These are phyloP conservation scores for human (Homo sapiens) DNA, from an alignment of 2,113 vertebrate genomes.

Conservation along the genomic window DNA sequence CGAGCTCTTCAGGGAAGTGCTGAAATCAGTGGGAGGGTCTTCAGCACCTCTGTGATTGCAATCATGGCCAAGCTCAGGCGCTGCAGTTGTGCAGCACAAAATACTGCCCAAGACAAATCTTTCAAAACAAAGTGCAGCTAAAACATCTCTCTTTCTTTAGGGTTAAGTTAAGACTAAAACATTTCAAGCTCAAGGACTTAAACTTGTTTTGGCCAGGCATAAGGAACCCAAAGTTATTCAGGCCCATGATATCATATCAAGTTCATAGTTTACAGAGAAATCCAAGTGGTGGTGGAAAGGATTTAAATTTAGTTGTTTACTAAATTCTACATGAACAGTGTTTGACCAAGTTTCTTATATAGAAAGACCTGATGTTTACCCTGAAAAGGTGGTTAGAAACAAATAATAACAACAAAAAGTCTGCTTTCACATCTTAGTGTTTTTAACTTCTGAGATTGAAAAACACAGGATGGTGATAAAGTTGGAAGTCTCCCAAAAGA, in stretches of 20 bases:
- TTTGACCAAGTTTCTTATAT: background rate
- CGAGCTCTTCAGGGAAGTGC: conserved; percentile 56
- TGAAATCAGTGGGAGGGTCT: conserved; percentile 51
- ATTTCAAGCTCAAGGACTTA: conserved; percentile 21
- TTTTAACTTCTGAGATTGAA: conserved; percentile 19
- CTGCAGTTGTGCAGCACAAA: background rate
- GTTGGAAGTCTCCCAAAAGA: background rate
- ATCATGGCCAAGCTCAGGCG: background rate
- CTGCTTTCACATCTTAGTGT: background rate
- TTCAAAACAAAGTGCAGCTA: background rate
- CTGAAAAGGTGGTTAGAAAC: background rate
- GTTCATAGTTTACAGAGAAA: background rate
- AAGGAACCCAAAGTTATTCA: background rate
- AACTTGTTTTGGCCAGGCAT: background rate
- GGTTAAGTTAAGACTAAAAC: background rate
- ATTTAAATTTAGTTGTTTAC: conserved; percentile 31
- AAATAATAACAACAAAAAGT: background rate
- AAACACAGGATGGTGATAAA: background rate
- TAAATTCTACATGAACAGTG: background rate
- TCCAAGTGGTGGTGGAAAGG: background rate
- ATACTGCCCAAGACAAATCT: background rate
- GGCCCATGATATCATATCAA: background rate
- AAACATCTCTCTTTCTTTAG: background rate
- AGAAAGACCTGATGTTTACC: conserved; percentile 3
- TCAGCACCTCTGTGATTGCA: background rate